phyloP scores from a whole-genome alignment of 2,797 vertebrate genomes.

The Aplochiton taeniatus region DNA sequence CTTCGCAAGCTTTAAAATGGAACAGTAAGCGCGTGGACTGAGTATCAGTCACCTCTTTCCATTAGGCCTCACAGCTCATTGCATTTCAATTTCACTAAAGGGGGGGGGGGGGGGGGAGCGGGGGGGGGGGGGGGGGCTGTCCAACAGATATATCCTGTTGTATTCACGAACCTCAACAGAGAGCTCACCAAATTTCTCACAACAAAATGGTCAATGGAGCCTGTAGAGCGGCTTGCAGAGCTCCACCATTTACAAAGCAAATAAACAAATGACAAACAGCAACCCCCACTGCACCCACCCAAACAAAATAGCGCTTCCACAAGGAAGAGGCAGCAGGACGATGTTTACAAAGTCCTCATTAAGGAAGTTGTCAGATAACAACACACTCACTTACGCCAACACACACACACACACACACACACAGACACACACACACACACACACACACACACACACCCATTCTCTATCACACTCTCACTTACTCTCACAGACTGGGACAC shows the following conservation, averaged over 20 bases:
- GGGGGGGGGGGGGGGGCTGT: slow-evolving; percentile 29
- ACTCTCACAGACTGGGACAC: slow-evolving; percentile 51
- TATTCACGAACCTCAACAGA: slow-evolving; percentile 50
- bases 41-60: slow-evolving; percentile 26
- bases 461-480: slow-evolving; percentile 52
- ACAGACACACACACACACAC: slow-evolving; percentile 20
- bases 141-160: slow-evolving; percentile 52
- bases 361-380: slow-evolving; percentile 95
- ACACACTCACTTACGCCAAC: slow-evolving; percentile 61
- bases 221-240: slow-evolving; percentile 52
- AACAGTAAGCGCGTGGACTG: slow-evolving; percentile 7
- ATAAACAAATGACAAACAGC: slow-evolving; percentile 77
- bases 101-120: slow-evolving; percentile 33
- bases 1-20: neutral
- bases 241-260: slow-evolving; percentile 72
- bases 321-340: slow-evolving; percentile 80
- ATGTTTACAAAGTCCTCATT: slow-evolving; percentile 99
- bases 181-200: slow-evolving; percentile 49
- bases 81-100: slow-evolving; percentile 65
- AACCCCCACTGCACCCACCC: slow-evolving; percentile 74
- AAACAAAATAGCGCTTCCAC: slow-evolving; percentile 82
- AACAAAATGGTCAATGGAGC: slow-evolving; percentile 70
- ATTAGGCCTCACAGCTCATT: slow-evolving; percentile 69
- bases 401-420: slow-evolving; percentile 42
- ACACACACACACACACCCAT: slow-evolving; percentile 31